Base-by-base conservation (phyloP, 2,888 invertebrate genomes). In the Cistogaster globosa region DNA sequence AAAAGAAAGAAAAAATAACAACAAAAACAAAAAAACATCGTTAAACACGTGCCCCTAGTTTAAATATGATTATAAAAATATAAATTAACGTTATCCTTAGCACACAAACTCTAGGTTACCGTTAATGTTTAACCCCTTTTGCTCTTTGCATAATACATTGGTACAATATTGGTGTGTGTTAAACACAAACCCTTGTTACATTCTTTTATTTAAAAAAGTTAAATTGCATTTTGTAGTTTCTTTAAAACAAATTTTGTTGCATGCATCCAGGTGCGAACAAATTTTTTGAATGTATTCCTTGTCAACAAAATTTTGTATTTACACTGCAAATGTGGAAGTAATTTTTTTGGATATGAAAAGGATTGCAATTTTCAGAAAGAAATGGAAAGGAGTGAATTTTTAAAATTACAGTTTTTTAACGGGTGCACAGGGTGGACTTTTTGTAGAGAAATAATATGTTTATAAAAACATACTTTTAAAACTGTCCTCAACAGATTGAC, bases 11-110 rank as follows among this genome's bases (percentile, higher is more conserved):
- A n/a, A n/a, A n/a, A n/a, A n/a, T n/a, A n/a, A n/a, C n/a, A 58
- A 58, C n/a, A 69, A 62, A 38, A 68, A 65, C 22, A 53, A 51
- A 12, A 36, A 3, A 58, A 51, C 12, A 53, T 18, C 42, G 20
- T 74, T 63, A 60, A 85, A 65, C 85, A 85, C 85, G 85, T 85
- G 85, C 74, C 85, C 81, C 75, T 82, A 82, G 65, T 75, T 69
- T 65, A 58, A 48, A 60, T 36, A 75, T 51, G 14, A 51, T 60
- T 63, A 63, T 36, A 65, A 32, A 57, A 60, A 71, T 77, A 77
- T 45, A 72, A 26, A 53, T 36, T 75, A 32, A 32, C 26, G 63
- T 69, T 18, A 62, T 38, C 1, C 12, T 42, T 42, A 32, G 26
- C 12, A 26, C 8, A 26, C 14, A 38, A 63, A 63, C 65, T 53